Evolutionary conservation across 2,113 vertebrate genomes (phyloP).

Genomic region (Apodemus sylvaticus): DNA sequence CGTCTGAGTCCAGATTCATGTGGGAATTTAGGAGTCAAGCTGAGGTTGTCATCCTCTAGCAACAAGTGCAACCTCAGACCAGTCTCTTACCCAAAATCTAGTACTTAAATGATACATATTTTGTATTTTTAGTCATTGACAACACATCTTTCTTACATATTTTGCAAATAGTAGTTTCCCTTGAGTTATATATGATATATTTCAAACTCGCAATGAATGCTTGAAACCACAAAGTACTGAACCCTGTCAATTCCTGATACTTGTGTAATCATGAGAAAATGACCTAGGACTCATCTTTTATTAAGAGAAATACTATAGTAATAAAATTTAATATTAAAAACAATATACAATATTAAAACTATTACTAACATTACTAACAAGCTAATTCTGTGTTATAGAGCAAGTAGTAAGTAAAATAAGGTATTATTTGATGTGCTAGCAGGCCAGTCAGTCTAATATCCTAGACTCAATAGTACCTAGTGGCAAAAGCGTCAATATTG

Average conservation of each 20-base stretch:
- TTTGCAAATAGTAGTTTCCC: not conserved
- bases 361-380: not conserved
- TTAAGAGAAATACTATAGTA: not conserved
- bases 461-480: not conserved
- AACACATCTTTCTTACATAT: not conserved
- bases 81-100: not conserved
- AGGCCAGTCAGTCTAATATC: not conserved
- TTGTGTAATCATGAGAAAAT: not conserved
- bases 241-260: not conserved
- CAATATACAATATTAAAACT: not conserved
- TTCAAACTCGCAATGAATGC: not conserved
- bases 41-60: not conserved
- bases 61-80: not conserved
- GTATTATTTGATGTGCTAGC: not conserved
- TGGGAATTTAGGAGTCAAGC: too few relatives aligned
- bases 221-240: not conserved
- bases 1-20: not conserved
- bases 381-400: fast-evolving
- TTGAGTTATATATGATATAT: not conserved
- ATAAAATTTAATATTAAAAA: not conserved
- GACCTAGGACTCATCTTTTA: not conserved
- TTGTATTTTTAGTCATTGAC: not conserved
- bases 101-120: not conserved
- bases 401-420: not conserved
- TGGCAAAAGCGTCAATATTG: too few relatives aligned